Evolutionary conservation across 2,888 invertebrate species (phyloP).

Genomic region (Gymnosoma rotundatum): DNA sequence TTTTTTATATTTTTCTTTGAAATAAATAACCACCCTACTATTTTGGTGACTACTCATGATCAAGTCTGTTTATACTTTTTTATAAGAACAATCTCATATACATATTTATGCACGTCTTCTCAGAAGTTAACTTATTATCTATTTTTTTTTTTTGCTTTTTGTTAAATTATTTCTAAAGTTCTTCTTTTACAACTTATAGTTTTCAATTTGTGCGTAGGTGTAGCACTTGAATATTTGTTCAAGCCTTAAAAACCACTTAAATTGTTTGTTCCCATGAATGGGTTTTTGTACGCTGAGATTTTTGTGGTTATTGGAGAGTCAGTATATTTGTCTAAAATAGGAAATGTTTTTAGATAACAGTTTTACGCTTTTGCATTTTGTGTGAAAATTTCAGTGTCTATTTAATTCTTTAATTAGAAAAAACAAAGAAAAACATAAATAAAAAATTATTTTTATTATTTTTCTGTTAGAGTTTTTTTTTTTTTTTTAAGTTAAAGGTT

Average conservation of each 20-base stretch:
- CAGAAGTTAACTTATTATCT: too few species aligned
- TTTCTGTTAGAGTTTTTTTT: too few species aligned
- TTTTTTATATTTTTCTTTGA: too few species aligned
- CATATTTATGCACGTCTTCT: too few species aligned
- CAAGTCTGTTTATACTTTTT: too few species aligned
- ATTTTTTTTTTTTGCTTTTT: too few species aligned
- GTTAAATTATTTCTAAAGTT: conserved; percentile 6
- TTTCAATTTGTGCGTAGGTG: background rate
- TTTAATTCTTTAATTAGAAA: background rate
- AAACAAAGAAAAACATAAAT: too few species aligned
- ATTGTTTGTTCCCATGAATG: conserved; percentile 43
- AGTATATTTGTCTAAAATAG: conserved; percentile 6
- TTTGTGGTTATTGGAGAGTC: background rate
- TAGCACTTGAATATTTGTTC: background rate
- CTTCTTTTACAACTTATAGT: background rate
- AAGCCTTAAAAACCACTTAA: background rate
- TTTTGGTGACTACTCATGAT: too few species aligned
- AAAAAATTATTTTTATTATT: too few species aligned
- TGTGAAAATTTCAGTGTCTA: background rate
- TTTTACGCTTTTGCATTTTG: background rate
- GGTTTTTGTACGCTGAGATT: background rate
- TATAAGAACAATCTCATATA: too few species aligned
- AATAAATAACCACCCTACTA: too few species aligned
- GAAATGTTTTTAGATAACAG: conserved; percentile 3
- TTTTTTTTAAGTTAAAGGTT: too few species aligned